phyloP scores from a whole-genome alignment of 2,797 vertebrate species.

The Melanotaenia parkinsoni region DNA sequence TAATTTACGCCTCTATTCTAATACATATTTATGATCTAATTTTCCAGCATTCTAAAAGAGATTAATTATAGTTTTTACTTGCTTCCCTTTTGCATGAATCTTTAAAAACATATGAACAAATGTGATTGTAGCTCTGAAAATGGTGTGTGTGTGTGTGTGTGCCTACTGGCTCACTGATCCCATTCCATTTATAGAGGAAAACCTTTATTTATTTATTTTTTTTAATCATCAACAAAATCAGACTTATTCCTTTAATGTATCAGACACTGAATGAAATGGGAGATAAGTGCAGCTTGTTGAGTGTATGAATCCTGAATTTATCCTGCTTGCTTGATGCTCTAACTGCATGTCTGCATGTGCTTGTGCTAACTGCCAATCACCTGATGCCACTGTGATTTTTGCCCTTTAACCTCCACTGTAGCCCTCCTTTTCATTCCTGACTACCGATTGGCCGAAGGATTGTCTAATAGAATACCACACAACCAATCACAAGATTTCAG shows the following conservation, averaged over 20 bases:
- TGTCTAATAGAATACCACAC: conserved; percentile 99
- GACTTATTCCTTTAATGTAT: conserved; percentile 8
- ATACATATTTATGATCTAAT: conserved; percentile 75
- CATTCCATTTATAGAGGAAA: conserved; percentile 11
- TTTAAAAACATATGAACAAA: conserved; percentile 48
- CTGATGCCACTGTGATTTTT: conserved; percentile 96
- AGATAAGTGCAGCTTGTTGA: conserved; percentile 20
- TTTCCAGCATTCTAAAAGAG: conserved; percentile 52
- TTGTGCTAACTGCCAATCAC: conserved; percentile 96
- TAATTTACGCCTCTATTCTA: conserved; percentile 43
- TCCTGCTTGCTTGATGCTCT: conserved; percentile 84
- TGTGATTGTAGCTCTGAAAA: conserved; percentile 48
- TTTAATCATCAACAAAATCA: conserved; percentile 22
- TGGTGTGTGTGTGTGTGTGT: no score
- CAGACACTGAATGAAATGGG: conserved; percentile 17
- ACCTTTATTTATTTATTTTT: conserved; percentile 19
- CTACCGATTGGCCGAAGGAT: conserved; percentile 99
- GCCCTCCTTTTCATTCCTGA: conserved; percentile 99
- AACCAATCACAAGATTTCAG: conserved; percentile 99
- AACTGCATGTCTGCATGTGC: conserved; percentile 98
- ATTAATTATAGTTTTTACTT: conserved; percentile 64
- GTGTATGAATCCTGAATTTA: conserved; percentile 46
- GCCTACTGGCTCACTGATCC: conserved; percentile 24
- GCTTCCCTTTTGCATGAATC: conserved; percentile 46
- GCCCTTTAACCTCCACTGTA: conserved; percentile 95